Percentiles rank a stretch among this genome's conserved stretches.
Conservation (phyloP, 2,888 invertebrate species). For the Congeria kusceri region DNA sequence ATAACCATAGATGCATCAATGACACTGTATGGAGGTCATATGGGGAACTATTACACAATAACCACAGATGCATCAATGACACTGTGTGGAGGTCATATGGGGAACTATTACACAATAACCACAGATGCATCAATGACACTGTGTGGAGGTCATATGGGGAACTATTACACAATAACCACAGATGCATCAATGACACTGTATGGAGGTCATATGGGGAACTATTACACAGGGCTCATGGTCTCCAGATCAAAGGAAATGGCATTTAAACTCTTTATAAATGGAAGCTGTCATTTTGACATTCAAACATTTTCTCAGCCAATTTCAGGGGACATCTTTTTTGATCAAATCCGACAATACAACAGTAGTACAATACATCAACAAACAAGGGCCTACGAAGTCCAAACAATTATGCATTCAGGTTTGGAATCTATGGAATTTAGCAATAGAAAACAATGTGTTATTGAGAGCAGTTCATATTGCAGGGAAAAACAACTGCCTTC, state of each 20-base stretch:
- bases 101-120: too few species aligned
- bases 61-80: too few species aligned
- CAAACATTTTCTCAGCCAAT: slow-evolving; percentile 15
- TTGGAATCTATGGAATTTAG: too few species aligned
- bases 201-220: slow-evolving; percentile 32
- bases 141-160: too few species aligned
- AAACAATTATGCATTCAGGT: slow-evolving; percentile 21
- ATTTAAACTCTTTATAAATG: slow-evolving; percentile 43
- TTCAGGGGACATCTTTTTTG: slow-evolving; percentile 26
- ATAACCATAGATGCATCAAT: too few species aligned
- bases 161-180: too few species aligned
- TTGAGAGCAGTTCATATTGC: slow-evolving; percentile 28
- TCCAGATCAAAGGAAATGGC: neutral
- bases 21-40: too few species aligned
- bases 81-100: too few species aligned
- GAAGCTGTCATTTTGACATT: slow-evolving; percentile 24
- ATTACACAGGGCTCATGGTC: slow-evolving; percentile 29
- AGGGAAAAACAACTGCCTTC: slow-evolving; percentile 25
- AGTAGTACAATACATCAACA: slow-evolving; percentile 51
- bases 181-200: too few species aligned
- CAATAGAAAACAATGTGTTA: neutral
- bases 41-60: too few species aligned
- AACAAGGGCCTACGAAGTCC: slow-evolving; percentile 51
- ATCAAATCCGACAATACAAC: slow-evolving; percentile 48
- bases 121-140: too few species aligned